Evolutionary conservation across 64 coral and sea anemone genomes (phyloP), one percentile per base, ranked within the genome.

Genomic region (Platygyra sinensis): DNA sequence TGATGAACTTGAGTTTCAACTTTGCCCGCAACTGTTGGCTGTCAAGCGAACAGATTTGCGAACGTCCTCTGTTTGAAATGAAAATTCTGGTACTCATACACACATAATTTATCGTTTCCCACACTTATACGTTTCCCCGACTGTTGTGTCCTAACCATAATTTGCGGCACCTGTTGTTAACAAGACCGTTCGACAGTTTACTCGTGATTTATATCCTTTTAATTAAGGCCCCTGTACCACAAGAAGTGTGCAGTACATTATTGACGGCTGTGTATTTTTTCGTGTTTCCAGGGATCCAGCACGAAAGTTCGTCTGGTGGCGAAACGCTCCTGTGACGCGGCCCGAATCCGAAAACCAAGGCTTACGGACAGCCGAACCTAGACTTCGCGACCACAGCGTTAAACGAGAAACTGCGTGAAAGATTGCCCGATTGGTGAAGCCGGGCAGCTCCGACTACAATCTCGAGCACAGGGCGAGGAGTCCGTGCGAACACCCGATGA

Each of bases 261-360:
- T 80, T 61, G 15, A 3, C 8, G 25, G 9, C 2, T 7, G 17
- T n/a, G 64, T 11, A 33, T 72, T 69, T 30, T 52, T 22, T 88
- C 32, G n/a, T 73, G 5, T 73, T 87, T 72, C 22, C 60, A 99
- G 97, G 94, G 97, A n/a, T 99, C 97, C 9, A 84, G 97, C 24
- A 95, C 97, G 9, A n/a, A n/a, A 99, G 94, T 52, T 99, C 97
- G 0, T 99, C 97, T 19, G 97, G 97, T 9, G 97, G 97, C 0
- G 97, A 99, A 69, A 99, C n/a, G 97, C 67, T 99, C 97, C 52
- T 99, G 97, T 72, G 97, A 99, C 88, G 97, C 96, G 60, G 72
- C 94, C 30, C 88, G 97, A 74, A 99, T 99, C 30, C 77, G 97
- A 75, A 99, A 99, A 85, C 97, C 97, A 19, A 92, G 97, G 51